Percentiles rank a stretch among this genome's conserved stretches.
These are phyloP conservation scores for Mareca strepera DNA, from an alignment of 2,797 vertebrate species.

Conservation along the genomic window DNA sequence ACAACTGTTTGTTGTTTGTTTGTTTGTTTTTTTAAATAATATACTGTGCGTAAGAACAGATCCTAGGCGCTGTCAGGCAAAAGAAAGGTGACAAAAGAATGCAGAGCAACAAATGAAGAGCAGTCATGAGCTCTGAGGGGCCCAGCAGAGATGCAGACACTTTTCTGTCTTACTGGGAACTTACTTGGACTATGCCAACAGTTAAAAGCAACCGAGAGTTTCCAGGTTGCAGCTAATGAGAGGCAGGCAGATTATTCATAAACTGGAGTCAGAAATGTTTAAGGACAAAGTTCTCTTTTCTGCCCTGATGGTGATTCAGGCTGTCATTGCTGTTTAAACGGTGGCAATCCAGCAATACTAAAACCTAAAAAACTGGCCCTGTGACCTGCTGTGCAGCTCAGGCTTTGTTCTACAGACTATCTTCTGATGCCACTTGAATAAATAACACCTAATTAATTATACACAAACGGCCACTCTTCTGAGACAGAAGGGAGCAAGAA, in stretches of 20 bases:
- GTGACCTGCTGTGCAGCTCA: background rate
- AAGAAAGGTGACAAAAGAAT: background rate
- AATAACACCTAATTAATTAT: background rate
- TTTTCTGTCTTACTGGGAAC: background rate
- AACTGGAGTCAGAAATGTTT: background rate
- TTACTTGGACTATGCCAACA: background rate
- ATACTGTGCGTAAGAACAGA: constrained; percentile 16
- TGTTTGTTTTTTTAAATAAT: background rate
- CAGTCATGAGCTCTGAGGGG: background rate
- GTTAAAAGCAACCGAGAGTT: constrained; percentile 11
- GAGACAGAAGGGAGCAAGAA: background rate
- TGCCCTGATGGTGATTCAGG: background rate
- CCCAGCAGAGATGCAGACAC: background rate
- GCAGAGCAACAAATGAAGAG: background rate
- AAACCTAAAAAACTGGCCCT: background rate
- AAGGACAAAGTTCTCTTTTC: background rate
- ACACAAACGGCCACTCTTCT: background rate
- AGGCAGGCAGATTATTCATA: background rate
- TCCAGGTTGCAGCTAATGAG: background rate
- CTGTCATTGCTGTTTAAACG: background rate
- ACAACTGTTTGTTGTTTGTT: background rate
- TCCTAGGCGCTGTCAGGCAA: background rate
- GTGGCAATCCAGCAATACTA: background rate
- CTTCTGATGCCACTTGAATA: background rate
- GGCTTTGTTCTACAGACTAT: background rate